These are phyloP conservation scores for Arnoldichthys spilopterus DNA, from an alignment of 2,797 vertebrate genomes.

Conservation along the genomic window DNA sequence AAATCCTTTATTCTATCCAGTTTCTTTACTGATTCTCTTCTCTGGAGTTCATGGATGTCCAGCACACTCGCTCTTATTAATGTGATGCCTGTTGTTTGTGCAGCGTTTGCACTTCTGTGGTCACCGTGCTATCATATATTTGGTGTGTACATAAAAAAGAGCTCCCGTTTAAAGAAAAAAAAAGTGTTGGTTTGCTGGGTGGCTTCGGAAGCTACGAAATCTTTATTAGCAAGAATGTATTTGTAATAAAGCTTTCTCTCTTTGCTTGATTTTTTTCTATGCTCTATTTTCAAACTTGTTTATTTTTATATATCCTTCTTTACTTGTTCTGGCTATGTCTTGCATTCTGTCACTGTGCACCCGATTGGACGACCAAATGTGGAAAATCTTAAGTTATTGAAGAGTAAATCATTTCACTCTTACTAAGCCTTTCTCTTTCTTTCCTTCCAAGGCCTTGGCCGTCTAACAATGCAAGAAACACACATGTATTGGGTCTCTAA, in stretches of 20 bases:
- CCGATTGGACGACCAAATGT: slow-evolving; percentile 33
- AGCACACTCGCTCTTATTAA: slow-evolving; percentile 47
- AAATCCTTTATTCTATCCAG: slow-evolving; percentile 4
- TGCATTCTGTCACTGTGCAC: slow-evolving; percentile 37
- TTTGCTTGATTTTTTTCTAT: slow-evolving; percentile 36
- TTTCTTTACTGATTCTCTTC: slow-evolving; percentile 24
- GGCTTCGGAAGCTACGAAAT: slow-evolving; percentile 30
- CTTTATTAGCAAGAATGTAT: slow-evolving; percentile 9
- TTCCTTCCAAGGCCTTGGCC: slow-evolving; percentile 36
- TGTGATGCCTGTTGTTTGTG: slow-evolving; percentile 68
- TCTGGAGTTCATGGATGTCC: slow-evolving; percentile 22
- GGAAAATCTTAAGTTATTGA: slow-evolving; percentile 11
- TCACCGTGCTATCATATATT: slow-evolving; percentile 59
- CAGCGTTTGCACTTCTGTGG: slow-evolving; percentile 54
- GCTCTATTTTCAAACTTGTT: slow-evolving; percentile 44
- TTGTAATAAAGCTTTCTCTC: slow-evolving; percentile 50
- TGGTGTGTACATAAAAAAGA: slow-evolving; percentile 38
- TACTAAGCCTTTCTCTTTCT: not conserved
- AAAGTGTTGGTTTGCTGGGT: slow-evolving; percentile 11
- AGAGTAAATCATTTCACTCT: slow-evolving; percentile 33
- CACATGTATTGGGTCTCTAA: not conserved
- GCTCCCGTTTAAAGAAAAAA: slow-evolving; percentile 29
- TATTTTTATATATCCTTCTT: slow-evolving; percentile 18
- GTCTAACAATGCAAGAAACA: not conserved
- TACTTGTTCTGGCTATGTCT: slow-evolving; percentile 25